Evolutionary conservation across 2,113 vertebrate species (phyloP).

Genomic region (Conger conger): DNA sequence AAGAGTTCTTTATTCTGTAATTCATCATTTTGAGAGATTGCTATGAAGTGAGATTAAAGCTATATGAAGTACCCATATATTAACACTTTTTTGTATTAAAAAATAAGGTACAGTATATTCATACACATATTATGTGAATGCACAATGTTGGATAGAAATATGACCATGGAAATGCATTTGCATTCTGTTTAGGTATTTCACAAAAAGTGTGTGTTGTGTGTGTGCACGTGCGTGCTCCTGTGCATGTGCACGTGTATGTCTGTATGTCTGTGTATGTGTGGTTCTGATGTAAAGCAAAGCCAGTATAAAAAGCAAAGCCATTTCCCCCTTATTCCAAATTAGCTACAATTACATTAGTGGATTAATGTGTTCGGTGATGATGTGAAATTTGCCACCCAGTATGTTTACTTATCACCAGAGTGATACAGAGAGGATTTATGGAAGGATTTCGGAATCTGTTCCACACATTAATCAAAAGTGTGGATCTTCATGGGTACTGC

Average conservation of each 20-base stretch:
- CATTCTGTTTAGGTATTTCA: background rate
- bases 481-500: background rate
- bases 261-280: background rate
- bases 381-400: background rate
- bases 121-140: background rate
- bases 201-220: background rate
- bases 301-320: background rate
- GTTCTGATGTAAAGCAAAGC: background rate
- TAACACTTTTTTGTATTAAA: background rate
- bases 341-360: background rate
- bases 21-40: background rate
- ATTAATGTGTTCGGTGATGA: background rate
- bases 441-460: background rate
- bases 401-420: background rate
- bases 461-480: conserved; percentile 9
- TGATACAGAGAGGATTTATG: conserved; percentile 6
- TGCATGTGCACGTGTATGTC: too few species aligned
- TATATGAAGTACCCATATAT: background rate
- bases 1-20: background rate
- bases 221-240: too few species aligned
- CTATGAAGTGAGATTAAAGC: background rate
- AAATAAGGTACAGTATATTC: background rate
- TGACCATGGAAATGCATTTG: background rate
- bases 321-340: background rate
- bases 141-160: background rate